Conservation (phyloP, 2,888 invertebrate species). For the Drosophila hamatofila region DNA sequence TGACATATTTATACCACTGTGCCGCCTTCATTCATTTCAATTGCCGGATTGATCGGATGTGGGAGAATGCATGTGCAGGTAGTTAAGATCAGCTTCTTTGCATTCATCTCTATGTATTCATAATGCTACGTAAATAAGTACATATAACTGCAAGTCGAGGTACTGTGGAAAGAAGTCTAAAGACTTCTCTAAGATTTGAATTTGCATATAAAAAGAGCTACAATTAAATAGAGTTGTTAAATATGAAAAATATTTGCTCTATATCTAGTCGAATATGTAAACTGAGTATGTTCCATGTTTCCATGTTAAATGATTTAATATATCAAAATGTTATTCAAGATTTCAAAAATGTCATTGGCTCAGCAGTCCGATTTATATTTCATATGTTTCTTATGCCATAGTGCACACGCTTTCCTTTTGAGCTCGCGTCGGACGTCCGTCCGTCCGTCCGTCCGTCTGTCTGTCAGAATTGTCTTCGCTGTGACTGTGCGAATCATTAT, state of each 20-base stretch:
- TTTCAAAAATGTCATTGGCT: not conserved
- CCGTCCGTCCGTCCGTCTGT: conserved; percentile 18
- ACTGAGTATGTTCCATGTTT: not conserved
- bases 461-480: conserved; percentile 13
- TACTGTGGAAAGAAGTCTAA: not conserved
- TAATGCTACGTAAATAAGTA: no score
- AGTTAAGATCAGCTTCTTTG: no score
- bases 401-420: conserved; percentile 29
- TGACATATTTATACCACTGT: not conserved
- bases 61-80: no score
- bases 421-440: conserved; percentile 42
- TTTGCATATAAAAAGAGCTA: not conserved
- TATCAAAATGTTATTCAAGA: not conserved
- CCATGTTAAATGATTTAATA: not conserved
- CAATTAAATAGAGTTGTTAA: not conserved
- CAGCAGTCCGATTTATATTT: not conserved
- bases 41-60: no score
- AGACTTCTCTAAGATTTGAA: no score
- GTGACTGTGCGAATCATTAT: conserved; percentile 74
- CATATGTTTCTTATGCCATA: conserved; percentile 2
- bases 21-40: no score
- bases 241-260: not conserved
- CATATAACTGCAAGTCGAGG: no score
- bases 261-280: not conserved
- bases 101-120: no score